Evolutionary conservation across 2,113 vertebrate species (phyloP).

Genomic region (Notarius lentiginosus): DNA sequence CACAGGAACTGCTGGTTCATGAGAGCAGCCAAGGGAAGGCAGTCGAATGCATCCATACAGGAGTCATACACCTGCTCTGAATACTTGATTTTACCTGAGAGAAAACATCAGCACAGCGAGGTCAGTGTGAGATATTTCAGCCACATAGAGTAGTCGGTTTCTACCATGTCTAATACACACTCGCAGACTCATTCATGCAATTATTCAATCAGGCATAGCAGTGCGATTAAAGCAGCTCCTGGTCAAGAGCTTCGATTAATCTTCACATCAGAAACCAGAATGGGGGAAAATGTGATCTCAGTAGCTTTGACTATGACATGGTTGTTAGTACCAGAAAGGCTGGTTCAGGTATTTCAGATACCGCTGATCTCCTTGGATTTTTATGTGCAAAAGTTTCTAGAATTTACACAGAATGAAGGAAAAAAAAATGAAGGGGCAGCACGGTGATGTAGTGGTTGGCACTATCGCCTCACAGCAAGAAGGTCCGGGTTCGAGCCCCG

Average conservation of each 20-base stretch:
- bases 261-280: background rate
- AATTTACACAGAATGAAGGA: background rate
- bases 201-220: background rate
- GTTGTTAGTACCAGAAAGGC: background rate
- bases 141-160: background rate
- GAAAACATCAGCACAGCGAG: background rate
- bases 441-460: no score
- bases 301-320: background rate
- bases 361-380: background rate
- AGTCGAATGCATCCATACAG: constrained; percentile 82
- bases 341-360: background rate
- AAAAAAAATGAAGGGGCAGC: background rate
- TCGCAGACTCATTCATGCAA: background rate
- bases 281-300: background rate
- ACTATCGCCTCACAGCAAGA: no score
- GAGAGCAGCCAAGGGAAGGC: constrained; percentile 79
- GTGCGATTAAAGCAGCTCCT: background rate
- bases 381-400: background rate
- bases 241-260: background rate
- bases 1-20: constrained; percentile 83
- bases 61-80: constrained; percentile 82
- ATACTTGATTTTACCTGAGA: constrained; percentile 83
- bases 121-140: background rate
- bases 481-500: no score
- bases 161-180: background rate